phyloP scores from a whole-genome alignment of 2,797 vertebrate species.

The Stomatorhinus walkeri region DNA sequence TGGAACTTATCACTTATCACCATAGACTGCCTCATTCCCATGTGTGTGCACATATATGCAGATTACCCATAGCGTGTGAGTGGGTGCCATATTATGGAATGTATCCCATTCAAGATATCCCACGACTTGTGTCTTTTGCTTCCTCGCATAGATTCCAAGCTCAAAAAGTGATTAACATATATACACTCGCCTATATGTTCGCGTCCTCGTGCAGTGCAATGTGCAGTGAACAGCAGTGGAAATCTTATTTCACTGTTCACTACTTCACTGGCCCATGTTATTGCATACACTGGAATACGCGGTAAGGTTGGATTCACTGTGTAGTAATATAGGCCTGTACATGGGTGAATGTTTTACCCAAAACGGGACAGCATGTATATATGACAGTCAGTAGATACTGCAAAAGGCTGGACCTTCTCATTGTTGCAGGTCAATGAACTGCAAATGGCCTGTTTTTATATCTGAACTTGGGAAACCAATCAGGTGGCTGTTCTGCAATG shows the following conservation, averaged over 20 bases:
- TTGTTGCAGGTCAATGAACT: background rate
- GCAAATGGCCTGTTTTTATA: background rate
- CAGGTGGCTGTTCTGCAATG: background rate
- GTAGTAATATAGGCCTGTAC: background rate
- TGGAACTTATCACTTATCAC: background rate
- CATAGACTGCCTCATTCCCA: background rate
- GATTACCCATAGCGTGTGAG: background rate
- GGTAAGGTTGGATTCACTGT: background rate
- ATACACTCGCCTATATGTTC: background rate
- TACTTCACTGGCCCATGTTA: background rate
- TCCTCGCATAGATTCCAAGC: background rate
- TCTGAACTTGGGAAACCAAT: background rate
- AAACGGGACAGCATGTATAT: background rate
- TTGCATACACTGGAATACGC: background rate
- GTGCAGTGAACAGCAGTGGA: background rate
- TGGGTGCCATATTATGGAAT: background rate
- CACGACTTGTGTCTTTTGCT: background rate
- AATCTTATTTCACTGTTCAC: background rate
- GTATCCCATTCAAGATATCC: background rate
- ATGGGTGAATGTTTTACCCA: background rate
- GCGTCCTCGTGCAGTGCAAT: background rate
- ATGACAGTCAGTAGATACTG: background rate
- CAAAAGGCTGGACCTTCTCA: background rate
- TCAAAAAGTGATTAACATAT: background rate
- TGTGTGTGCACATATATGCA: background rate